Conservation (phyloP, 2,888 invertebrate genomes). For the Pyrrhia umbra region DNA sequence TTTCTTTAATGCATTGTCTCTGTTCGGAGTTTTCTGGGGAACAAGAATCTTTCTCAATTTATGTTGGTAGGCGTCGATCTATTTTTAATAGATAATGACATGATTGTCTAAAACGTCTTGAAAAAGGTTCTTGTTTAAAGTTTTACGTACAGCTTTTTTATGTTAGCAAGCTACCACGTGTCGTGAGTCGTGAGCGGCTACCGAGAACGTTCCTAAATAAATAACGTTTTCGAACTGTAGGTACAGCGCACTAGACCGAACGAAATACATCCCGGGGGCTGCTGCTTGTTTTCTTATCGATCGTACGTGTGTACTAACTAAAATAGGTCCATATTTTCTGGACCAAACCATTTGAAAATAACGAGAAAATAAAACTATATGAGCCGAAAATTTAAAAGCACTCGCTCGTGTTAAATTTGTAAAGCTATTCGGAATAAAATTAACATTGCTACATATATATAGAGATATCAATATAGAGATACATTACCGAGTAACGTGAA, state of each 20-base stretch:
- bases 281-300: constrained; percentile 55
- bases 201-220: constrained; percentile 70
- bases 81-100: not conserved
- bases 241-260: constrained; percentile 61
- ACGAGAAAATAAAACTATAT: not conserved
- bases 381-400: not conserved
- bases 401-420: not conserved
- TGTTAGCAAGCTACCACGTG: constrained; percentile 24
- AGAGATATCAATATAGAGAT: not conserved
- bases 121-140: constrained; percentile 9
- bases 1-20: too few relatives aligned
- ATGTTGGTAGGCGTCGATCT: too few relatives aligned
- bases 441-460: not conserved
- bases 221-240: constrained; percentile 64
- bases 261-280: constrained; percentile 51
- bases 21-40: too few relatives aligned
- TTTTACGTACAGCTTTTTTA: constrained; percentile 37
- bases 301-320: not conserved
- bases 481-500: not conserved
- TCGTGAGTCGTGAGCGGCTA: constrained; percentile 41
- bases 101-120: not conserved
- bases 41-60: too few relatives aligned
- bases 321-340: not conserved
- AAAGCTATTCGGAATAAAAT: not conserved
- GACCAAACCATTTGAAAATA: not conserved